Conservation (phyloP, 2,113 vertebrate species). For the Menidia beryllina region DNA sequence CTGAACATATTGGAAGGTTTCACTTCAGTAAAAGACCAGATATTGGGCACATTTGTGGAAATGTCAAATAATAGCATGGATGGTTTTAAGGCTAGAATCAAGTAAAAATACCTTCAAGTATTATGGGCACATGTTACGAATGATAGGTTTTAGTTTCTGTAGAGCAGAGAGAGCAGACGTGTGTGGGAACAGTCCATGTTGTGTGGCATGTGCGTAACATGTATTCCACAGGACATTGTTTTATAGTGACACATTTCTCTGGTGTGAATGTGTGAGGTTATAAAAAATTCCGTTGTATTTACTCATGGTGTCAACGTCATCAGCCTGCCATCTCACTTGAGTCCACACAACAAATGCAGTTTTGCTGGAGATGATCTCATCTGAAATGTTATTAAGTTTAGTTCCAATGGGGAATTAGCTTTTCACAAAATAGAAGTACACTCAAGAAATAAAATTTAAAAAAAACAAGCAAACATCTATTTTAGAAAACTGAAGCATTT, state of each 20-base stretch:
- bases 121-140: background rate
- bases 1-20: background rate
- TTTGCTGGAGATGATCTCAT: conserved; percentile 22
- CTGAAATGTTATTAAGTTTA: conserved; percentile 8
- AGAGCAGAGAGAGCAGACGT: background rate
- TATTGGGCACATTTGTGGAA: conserved; percentile 7
- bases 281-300: conserved; percentile 11
- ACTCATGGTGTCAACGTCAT: conserved; percentile 17
- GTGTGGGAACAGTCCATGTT: conserved; percentile 11
- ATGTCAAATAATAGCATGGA: conserved; percentile 10
- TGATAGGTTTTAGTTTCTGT: background rate
- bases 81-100: conserved; percentile 9
- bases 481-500: too few relatives aligned
- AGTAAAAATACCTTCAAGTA: background rate
- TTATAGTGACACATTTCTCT: conserved; percentile 32
- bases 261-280: conserved; percentile 6
- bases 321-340: conserved; percentile 5
- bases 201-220: conserved; percentile 2
- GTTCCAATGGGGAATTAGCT: background rate
- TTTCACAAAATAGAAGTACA: background rate
- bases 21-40: background rate
- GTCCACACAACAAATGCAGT: conserved; percentile 11
- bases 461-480: too few relatives aligned
- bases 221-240: conserved; percentile 8
- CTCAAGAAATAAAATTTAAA: too few relatives aligned